These are phyloP conservation scores for Tipula vernalis DNA, from an alignment of 2,888 invertebrate genomes.

Conservation along the genomic window DNA sequence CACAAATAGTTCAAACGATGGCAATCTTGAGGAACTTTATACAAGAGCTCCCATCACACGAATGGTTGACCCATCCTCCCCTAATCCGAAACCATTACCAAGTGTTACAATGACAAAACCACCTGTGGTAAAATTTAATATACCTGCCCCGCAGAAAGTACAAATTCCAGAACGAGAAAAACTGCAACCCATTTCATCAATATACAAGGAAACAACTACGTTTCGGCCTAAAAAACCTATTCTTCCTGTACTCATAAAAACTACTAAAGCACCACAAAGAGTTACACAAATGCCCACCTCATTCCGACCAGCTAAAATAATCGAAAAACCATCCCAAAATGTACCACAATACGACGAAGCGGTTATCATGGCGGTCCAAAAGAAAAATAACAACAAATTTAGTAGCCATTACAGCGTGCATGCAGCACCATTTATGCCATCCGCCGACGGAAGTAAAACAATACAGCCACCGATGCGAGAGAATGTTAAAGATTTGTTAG, in stretches of 20 bases:
- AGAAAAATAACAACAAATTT: constrained; percentile 21
- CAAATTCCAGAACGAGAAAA: background rate
- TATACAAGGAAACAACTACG: background rate
- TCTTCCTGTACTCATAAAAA: background rate
- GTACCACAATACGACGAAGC: constrained; percentile 19
- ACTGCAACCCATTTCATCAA: background rate
- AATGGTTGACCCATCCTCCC: constrained; percentile 22
- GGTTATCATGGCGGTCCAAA: constrained; percentile 24
- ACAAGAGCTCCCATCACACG: constrained; percentile 33
- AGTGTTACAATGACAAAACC: background rate
- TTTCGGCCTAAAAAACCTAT: background rate
- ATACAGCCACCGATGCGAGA: constrained; percentile 25
- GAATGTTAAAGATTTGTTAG: constrained; percentile 33
- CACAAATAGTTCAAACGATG: constrained; percentile 30
- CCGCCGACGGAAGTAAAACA: constrained; percentile 11
- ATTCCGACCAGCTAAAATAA: background rate
- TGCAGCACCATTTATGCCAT: constrained; percentile 12
- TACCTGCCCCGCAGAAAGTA: background rate
- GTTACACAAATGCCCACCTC: background rate
- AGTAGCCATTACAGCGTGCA: constrained; percentile 37
- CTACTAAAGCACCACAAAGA: background rate
- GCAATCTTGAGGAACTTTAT: constrained; percentile 32
- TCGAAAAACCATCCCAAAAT: constrained; percentile 24
- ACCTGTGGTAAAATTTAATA: background rate
- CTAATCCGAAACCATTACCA: background rate